Evolutionary conservation across 2,113 vertebrate genomes (phyloP).

Genomic region (Falcunculus frontatus): DNA sequence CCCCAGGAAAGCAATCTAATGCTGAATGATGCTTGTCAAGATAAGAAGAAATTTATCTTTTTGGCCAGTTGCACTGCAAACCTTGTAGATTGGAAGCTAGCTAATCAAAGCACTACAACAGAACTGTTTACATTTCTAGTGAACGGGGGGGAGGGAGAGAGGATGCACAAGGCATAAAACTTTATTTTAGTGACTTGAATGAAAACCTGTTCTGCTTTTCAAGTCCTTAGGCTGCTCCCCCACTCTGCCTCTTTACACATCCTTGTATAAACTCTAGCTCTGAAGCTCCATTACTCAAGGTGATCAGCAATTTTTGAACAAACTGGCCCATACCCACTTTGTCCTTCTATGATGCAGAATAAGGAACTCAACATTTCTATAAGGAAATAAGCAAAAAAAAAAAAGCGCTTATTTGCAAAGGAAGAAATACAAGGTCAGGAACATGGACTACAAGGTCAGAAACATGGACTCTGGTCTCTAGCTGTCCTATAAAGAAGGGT

Average conservation of each 20-base stretch:
- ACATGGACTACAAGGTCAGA: neutral
- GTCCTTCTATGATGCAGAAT: accelerated
- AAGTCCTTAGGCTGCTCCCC: neutral
- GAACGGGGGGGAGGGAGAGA: neutral
- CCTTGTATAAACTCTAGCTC: neutral
- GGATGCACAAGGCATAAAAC: neutral
- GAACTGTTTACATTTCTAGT: neutral
- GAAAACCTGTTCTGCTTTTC: neutral
- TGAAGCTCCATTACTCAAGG: neutral
- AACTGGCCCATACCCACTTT: neutral
- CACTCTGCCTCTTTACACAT: neutral
- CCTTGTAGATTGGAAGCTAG: neutral
- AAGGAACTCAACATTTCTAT: neutral
- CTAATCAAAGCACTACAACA: neutral
- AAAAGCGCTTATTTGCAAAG: neutral
- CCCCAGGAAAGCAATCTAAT: neutral
- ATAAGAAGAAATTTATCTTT: neutral
- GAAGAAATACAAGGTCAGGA: neutral
- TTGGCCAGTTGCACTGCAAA: neutral
- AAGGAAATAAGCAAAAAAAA: neutral
- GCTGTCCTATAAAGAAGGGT: neutral
- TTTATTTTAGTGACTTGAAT: neutral
- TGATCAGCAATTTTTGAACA: neutral
- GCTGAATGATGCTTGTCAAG: neutral
- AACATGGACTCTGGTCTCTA: neutral